These are phyloP conservation scores for Shinisaurus crocodilurus DNA, from an alignment of 2,113 vertebrate genomes.

Conservation along the genomic window DNA sequence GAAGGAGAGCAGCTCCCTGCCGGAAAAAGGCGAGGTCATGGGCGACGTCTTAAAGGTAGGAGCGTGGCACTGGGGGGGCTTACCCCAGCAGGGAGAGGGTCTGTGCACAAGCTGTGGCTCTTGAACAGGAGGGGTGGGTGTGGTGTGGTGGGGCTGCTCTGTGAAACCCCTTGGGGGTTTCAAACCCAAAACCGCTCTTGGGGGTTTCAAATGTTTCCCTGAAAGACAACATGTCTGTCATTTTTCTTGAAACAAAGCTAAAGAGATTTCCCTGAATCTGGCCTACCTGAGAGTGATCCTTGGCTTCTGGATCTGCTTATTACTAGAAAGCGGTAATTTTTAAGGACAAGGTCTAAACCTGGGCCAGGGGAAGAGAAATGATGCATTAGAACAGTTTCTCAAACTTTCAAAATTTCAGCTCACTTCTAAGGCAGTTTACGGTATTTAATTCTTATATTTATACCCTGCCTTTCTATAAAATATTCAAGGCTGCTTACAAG, in stretches of 20 bases:
- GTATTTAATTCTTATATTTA: background rate
- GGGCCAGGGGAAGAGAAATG: no score
- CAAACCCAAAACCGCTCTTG: no score
- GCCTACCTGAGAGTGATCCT: background rate
- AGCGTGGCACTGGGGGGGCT: rapidly evolving
- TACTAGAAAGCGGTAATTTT: background rate
- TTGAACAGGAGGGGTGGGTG: background rate
- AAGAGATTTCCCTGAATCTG: background rate
- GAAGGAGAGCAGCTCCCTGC: conserved; percentile 54
- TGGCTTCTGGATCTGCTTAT: background rate
- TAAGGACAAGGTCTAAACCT: background rate
- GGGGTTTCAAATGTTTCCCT: no score
- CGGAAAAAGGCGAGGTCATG: conserved; percentile 90
- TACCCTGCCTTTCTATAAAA: background rate
- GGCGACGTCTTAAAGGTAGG: conserved; percentile 88
- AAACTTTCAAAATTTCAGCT: no score
- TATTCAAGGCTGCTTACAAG: background rate
- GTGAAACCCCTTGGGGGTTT: no score
- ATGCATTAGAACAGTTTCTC: background rate
- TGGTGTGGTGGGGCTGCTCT: rapidly evolving
- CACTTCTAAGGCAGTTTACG: background rate
- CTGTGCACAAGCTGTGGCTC: background rate
- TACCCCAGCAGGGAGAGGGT: no score
- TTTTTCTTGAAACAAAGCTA: background rate
- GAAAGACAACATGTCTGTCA: background rate